Percentiles rank a stretch among this genome's conserved stretches.
phyloP scores from a whole-genome alignment of 2,797 vertebrate species.

The Alca torda region DNA sequence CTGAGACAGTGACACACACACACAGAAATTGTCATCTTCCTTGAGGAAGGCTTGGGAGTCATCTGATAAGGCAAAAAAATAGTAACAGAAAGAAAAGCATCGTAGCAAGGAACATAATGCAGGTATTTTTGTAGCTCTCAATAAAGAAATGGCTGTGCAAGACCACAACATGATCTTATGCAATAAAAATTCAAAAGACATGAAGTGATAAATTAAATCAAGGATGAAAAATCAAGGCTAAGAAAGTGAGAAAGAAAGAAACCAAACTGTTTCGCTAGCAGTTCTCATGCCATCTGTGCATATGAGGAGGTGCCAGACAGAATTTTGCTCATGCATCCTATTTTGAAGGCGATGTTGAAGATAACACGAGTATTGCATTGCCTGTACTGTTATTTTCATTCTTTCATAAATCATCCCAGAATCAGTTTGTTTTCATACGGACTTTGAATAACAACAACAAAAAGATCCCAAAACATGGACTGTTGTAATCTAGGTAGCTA shows the following conservation, averaged over 20 bases:
- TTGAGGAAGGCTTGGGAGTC: not conserved
- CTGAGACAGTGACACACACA: not conserved
- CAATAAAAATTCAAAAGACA: not conserved
- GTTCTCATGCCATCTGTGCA: constrained; percentile 37
- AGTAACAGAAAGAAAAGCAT: not conserved
- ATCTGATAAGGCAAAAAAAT: not conserved
- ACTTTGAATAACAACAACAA: not conserved
- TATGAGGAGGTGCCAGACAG: constrained; percentile 21
- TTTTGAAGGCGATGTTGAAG: not conserved
- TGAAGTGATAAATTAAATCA: not conserved
- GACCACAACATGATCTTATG: fast-evolving
- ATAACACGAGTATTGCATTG: not conserved
- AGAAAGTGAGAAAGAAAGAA: constrained; percentile 11
- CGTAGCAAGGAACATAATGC: not conserved
- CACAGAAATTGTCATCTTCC: not conserved
- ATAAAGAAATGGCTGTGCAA: not conserved
- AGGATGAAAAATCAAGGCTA: not conserved
- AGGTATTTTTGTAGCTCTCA: not conserved
- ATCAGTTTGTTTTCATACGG: not conserved
- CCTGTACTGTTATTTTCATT: not conserved
- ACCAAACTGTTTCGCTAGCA: not conserved
- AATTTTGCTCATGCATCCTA: constrained; percentile 11
- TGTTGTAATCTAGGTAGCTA: not conserved
- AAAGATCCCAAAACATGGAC: not conserved
- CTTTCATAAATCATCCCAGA: not conserved